These are phyloP conservation scores for Trematomus loennbergii DNA, from an alignment of 2,113 vertebrate genomes.

Conservation along the genomic window DNA sequence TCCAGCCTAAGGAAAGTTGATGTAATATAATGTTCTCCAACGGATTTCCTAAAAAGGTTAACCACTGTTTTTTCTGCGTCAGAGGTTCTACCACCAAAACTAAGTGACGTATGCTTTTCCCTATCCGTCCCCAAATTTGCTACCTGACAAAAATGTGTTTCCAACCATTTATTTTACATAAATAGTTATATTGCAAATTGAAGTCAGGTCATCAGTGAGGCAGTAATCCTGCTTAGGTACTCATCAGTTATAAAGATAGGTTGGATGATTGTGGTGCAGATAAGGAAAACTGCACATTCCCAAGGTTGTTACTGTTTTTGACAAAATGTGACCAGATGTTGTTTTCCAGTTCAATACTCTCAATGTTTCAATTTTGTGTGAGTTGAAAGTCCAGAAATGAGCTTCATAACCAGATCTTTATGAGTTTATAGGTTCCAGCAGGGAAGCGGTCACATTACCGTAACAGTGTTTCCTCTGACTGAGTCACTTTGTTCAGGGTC, in stretches of 20 bases:
- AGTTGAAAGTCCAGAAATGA: constrained; percentile 58
- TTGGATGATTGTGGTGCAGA: constrained; percentile 23
- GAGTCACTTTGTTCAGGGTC: constrained; percentile 66
- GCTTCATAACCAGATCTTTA: constrained; percentile 7
- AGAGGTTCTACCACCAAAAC: constrained; percentile 10
- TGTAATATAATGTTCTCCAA: constrained; percentile 16
- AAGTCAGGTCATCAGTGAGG: background rate
- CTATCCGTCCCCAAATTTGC: background rate
- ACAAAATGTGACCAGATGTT: background rate
- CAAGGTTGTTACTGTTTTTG: background rate
- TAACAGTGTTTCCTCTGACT: constrained; percentile 29
- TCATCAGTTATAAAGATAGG: constrained; percentile 48
- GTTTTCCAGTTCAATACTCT: constrained; percentile 1
- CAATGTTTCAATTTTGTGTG: constrained; percentile 36
- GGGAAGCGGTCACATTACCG: constrained; percentile 2
- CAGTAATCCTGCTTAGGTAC: background rate
- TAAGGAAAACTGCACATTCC: constrained; percentile 33
- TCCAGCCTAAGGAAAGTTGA: constrained; percentile 41
- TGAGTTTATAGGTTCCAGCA: constrained; percentile 21
- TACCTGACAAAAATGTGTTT: background rate
- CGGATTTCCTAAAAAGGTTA: constrained; percentile 57
- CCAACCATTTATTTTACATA: background rate
- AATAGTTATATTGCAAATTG: background rate
- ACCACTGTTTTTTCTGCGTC: background rate
- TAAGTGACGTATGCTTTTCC: background rate